Conservation (phyloP, 2,113 vertebrate genomes). For the Martes martes region DNA sequence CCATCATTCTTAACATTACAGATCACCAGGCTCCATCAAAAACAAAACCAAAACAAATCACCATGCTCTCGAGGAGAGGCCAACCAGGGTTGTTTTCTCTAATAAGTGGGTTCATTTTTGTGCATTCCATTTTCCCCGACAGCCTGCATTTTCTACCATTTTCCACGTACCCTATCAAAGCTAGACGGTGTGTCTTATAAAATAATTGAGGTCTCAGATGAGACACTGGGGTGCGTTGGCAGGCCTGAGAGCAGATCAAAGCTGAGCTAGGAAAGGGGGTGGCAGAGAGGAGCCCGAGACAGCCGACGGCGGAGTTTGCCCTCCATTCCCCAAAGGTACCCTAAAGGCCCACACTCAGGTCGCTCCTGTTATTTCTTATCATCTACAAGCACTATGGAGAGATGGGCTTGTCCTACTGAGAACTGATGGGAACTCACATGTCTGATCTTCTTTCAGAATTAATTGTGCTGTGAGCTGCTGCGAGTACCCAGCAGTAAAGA, state of each 20-base stretch:
- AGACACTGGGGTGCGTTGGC: neutral
- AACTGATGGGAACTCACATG: slow-evolving; percentile 48
- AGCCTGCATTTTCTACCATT: slow-evolving; percentile 39
- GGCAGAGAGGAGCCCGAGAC: neutral
- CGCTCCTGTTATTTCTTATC: neutral
- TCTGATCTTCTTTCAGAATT: slow-evolving; percentile 69
- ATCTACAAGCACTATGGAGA: neutral
- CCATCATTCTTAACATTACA: neutral
- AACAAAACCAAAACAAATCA: neutral
- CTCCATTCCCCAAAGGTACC: neutral
- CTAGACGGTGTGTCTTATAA: slow-evolving; percentile 7
- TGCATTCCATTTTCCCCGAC: neutral
- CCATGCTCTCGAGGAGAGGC: neutral
- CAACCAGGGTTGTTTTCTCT: slow-evolving; percentile 32
- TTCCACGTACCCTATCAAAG: slow-evolving; percentile 40
- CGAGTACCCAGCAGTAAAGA: slow-evolving; percentile 28
- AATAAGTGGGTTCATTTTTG: slow-evolving; percentile 6
- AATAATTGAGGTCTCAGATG: slow-evolving; percentile 45
- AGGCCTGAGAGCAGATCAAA: slow-evolving; percentile 53
- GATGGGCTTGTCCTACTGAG: slow-evolving; percentile 36
- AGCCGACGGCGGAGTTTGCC: neutral
- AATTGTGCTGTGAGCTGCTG: slow-evolving; percentile 44
- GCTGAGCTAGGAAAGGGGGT: neutral
- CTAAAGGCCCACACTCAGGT: neutral
- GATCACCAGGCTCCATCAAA: neutral